phyloP scores from a whole-genome alignment of 2,888 invertebrate genomes.

The Euphydryas editha region DNA sequence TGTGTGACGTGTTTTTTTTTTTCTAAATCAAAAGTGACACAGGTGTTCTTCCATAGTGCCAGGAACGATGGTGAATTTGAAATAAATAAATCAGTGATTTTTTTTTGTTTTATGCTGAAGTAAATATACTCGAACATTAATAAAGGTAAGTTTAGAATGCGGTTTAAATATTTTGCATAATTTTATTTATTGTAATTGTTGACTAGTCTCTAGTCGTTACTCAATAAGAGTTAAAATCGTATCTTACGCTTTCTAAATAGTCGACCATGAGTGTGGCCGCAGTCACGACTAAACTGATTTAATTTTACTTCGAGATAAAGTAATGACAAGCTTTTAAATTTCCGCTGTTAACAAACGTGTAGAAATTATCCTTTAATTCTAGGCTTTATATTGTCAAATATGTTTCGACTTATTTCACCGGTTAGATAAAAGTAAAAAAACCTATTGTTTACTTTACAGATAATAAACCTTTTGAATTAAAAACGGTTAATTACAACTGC shows the following conservation, averaged over 20 bases:
- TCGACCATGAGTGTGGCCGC: constrained; percentile 77
- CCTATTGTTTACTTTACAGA: neutral
- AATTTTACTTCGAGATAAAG: constrained; percentile 59
- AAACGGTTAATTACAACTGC: neutral
- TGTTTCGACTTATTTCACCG: neutral
- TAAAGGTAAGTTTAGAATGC: constrained; percentile 60
- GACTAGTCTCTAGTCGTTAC: constrained; percentile 56
- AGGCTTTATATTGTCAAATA: neutral
- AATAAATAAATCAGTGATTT: constrained; percentile 67
- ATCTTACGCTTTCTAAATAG: constrained; percentile 78
- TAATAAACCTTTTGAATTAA: neutral
- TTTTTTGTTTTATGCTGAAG: constrained; percentile 57
- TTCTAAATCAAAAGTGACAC: constrained; percentile 69
- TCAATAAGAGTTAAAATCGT: constrained; percentile 64
- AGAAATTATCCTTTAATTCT: constrained; percentile 16
- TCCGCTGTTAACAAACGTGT: constrained; percentile 17
- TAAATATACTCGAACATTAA: constrained; percentile 51
- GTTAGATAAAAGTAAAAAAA: neutral
- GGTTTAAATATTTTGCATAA: constrained; percentile 49
- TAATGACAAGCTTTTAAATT: constrained; percentile 49
- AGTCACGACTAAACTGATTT: constrained; percentile 65
- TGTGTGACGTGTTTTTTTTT: constrained; percentile 66
- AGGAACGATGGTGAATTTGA: constrained; percentile 79
- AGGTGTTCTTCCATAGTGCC: constrained; percentile 70
- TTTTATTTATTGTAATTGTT: constrained; percentile 48